A percentile compares a stretch with the other conserved stretches of the same genome.
Evolutionary conservation across 2,888 invertebrate species (phyloP).

Genomic region (Tetramorium bicarinatum): DNA sequence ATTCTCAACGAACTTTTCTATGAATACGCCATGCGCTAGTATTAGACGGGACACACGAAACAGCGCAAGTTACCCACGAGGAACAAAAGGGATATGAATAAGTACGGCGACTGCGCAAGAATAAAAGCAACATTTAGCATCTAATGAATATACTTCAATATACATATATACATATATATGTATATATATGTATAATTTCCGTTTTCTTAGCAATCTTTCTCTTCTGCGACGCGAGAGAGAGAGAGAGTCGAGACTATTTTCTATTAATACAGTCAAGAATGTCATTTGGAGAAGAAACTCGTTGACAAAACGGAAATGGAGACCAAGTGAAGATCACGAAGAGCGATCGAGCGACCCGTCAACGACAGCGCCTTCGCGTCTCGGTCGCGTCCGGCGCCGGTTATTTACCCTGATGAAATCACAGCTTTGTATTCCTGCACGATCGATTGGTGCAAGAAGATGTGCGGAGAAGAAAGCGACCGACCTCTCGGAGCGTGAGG

Average conservation of each 20-base stretch:
- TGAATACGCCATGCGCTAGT: slow-evolving; percentile 77
- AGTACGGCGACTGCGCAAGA: background rate
- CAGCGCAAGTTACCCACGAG: slow-evolving; percentile 59
- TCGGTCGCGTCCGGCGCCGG: slow-evolving; percentile 75
- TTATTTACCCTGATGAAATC: slow-evolving; percentile 72
- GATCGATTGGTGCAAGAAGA: slow-evolving; percentile 49
- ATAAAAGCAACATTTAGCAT: background rate
- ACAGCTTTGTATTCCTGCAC: slow-evolving; percentile 57
- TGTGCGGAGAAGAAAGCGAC: slow-evolving; percentile 14
- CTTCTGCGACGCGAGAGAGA: slow-evolving; percentile 21
- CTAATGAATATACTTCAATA: background rate
- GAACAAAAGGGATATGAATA: background rate
- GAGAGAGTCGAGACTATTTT: slow-evolving; percentile 58
- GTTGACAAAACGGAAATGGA: slow-evolving; percentile 69
- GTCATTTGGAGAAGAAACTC: slow-evolving; percentile 60
- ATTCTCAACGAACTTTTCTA: slow-evolving; percentile 78
- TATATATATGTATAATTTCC: background rate
- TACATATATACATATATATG: background rate
- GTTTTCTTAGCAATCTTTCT: background rate
- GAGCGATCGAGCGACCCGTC: slow-evolving; percentile 78
- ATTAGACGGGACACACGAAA: slow-evolving; percentile 70
- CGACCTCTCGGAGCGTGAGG: background rate
- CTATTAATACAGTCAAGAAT: slow-evolving; percentile 47
- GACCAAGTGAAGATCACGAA: slow-evolving; percentile 69
- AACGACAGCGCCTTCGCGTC: slow-evolving; percentile 72